Evolutionary conservation across 2,888 invertebrate genomes (phyloP).

Genomic region (Mylabris sibirica): DNA sequence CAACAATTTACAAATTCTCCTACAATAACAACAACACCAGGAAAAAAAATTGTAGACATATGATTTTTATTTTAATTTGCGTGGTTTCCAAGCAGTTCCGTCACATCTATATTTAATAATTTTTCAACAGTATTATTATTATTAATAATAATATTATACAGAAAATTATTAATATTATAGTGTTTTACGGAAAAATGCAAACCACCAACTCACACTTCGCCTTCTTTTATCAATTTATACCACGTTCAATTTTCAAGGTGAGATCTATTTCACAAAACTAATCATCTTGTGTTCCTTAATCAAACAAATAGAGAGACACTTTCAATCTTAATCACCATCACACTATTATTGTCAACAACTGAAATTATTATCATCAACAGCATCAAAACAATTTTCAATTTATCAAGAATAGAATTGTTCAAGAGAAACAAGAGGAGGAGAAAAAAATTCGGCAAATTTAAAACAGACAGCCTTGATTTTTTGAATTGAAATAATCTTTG

Average conservation of each 20-base stretch:
- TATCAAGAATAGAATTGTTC: neutral
- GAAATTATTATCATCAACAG: neutral
- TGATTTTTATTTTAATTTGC: neutral
- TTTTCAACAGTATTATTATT: too few species aligned
- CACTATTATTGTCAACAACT: neutral
- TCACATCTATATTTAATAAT: neutral
- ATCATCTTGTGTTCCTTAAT: neutral
- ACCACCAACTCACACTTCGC: slow-evolving; percentile 17
- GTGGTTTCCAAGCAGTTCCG: neutral
- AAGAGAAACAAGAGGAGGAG: too few species aligned
- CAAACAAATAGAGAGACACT: neutral
- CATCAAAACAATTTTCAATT: neutral
- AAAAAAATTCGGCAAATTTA: slow-evolving; percentile 1
- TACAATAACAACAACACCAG: neutral
- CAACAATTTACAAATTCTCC: neutral
- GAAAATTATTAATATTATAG: too few species aligned
- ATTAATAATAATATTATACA: too few species aligned
- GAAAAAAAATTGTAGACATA: neutral
- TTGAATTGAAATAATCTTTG: slow-evolving; percentile 15
- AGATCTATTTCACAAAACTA: slow-evolving; percentile 24
- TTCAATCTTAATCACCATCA: neutral
- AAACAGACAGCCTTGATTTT: slow-evolving; percentile 13
- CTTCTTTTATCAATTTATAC: slow-evolving; percentile 24
- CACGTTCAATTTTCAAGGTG: slow-evolving; percentile 31
- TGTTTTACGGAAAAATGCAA: neutral